phyloP scores from a whole-genome alignment of 1,140 invertebrate species.

The Scylla paramamosain region DNA sequence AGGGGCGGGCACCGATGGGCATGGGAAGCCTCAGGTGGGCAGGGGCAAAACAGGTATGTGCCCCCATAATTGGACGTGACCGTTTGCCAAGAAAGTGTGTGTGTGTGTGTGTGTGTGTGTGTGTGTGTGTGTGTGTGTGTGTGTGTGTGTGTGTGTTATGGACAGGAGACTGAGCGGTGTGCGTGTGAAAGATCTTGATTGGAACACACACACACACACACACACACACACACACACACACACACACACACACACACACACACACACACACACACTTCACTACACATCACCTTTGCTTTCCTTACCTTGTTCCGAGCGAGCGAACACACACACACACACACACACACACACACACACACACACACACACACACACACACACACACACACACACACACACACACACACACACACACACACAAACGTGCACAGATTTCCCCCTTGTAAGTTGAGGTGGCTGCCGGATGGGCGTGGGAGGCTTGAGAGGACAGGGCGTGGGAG shows the following conservation, averaged over 20 bases:
- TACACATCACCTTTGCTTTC: too few species aligned
- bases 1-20: too few species aligned
- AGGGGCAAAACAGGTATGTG: background rate
- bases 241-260: too few species aligned
- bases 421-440: background rate
- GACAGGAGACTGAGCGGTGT: too few species aligned
- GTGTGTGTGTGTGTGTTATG: background rate
- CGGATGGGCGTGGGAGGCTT: too few species aligned
- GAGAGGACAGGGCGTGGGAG: background rate
- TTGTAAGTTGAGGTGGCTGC: background rate
- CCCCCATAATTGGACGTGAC: background rate
- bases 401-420: slow-evolving; percentile 3
- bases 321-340: too few species aligned
- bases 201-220: too few species aligned
- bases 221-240: too few species aligned
- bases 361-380: background rate
- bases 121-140: slow-evolving; percentile 20
- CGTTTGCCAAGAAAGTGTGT: background rate
- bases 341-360: too few species aligned
- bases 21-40: too few species aligned
- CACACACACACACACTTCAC: too few species aligned
- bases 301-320: too few species aligned
- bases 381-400: slow-evolving; percentile 3
- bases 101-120: slow-evolving; percentile 20
- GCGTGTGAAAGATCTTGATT: background rate